phyloP scores from a whole-genome alignment of 1,140 invertebrate genomes.

The Drosophila cardini region DNA sequence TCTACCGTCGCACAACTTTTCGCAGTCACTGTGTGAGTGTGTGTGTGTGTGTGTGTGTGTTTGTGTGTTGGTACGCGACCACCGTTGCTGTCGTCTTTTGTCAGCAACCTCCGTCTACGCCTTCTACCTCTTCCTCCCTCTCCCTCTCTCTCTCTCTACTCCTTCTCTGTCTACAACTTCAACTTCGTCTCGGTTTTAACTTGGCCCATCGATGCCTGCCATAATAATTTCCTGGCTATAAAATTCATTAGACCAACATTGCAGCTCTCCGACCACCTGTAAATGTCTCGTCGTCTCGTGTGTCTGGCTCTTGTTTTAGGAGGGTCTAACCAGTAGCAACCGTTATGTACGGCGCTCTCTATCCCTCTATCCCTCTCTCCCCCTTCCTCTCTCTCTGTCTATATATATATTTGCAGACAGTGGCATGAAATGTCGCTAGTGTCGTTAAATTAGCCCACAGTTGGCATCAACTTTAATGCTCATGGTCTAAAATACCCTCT shows the following conservation, averaged over 20 bases:
- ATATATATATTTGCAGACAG: constrained; percentile 23
- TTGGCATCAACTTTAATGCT: constrained; percentile 40
- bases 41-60: constrained; percentile 3
- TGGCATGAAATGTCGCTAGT: constrained; percentile 41
- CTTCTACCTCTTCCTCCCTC: neutral
- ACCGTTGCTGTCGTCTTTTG: constrained; percentile 21
- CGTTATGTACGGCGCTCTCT: constrained; percentile 34
- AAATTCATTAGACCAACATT: constrained; percentile 78
- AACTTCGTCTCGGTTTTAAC: constrained; percentile 13
- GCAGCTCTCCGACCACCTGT: constrained; percentile 67
- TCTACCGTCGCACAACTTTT: constrained; percentile 69
- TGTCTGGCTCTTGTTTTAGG: constrained; percentile 44
- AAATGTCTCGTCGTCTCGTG: constrained; percentile 51
- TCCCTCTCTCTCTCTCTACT: constrained; percentile 1
- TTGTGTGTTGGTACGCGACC: constrained; percentile 18
- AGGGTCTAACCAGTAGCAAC: constrained; percentile 48
- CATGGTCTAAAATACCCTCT: constrained; percentile 24
- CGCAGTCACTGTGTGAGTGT: constrained; percentile 41
- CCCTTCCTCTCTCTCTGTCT: neutral
- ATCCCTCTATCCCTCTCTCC: neutral
- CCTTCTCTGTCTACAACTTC: neutral
- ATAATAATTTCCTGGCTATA: constrained; percentile 83
- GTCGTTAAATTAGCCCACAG: constrained; percentile 51
- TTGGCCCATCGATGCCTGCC: constrained; percentile 70
- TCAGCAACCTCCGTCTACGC: constrained; percentile 4